Percentiles rank a stretch among this genome's conserved stretches.
Conservation (phyloP, 2,888 invertebrate species). For the Harmothoe impar region DNA sequence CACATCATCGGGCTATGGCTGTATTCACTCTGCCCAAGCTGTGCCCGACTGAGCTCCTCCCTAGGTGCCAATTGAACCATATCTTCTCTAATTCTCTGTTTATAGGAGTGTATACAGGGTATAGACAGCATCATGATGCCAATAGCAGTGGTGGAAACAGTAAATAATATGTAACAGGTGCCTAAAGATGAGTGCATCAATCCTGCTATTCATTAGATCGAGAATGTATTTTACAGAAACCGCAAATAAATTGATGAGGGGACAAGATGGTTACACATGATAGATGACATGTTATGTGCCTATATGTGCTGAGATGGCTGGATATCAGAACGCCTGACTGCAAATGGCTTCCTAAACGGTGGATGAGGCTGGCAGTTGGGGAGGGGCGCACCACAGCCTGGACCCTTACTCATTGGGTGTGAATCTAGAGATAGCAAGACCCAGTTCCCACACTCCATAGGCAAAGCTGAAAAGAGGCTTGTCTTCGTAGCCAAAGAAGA, state of each 20-base stretch:
- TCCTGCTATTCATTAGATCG: no score
- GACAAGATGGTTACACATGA: no score
- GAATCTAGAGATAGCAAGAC: not conserved
- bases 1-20: not conserved
- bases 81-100: not conserved
- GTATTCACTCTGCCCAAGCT: not conserved
- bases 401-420: not conserved
- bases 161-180: no score
- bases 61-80: not conserved
- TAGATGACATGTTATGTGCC: no score
- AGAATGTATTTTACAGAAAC: no score
- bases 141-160: no score
- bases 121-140: no score
- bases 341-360: conserved; percentile 29
- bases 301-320: not conserved
- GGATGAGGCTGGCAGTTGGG: not conserved
- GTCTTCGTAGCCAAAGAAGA: no score
- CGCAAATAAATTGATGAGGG: no score
- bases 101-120: not conserved
- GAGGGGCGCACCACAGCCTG: not conserved
- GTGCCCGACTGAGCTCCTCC: not conserved
- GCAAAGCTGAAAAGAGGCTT: no score
- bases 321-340: not conserved
- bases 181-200: no score
- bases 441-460: no score